phyloP scores from a whole-genome alignment of 1,140 invertebrate species.

The Megathymus violae region DNA sequence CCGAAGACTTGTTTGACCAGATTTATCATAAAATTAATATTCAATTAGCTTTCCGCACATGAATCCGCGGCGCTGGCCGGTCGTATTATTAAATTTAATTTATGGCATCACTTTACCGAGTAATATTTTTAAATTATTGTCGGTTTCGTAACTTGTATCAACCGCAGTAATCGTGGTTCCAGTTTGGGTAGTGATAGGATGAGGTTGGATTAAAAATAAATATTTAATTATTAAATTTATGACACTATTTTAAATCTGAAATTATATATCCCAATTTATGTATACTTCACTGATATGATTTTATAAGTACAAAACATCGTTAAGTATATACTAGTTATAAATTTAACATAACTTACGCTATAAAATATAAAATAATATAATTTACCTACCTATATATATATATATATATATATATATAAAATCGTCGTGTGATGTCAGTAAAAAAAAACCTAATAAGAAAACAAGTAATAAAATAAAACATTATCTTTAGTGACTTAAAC shows the following conservation, averaged over 20 bases:
- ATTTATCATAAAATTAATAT: constrained; percentile 83
- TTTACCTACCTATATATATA: too few species aligned
- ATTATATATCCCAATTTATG: background rate
- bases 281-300: too few species aligned
- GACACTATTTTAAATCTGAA: background rate
- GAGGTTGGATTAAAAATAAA: constrained; percentile 11
- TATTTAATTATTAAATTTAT: constrained; percentile 6
- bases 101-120: constrained; percentile 78
- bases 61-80: constrained; percentile 67
- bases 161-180: constrained; percentile 58
- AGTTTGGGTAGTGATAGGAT: constrained; percentile 9
- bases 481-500: too few species aligned
- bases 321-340: too few species aligned
- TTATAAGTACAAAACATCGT: too few species aligned
- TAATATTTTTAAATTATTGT: constrained; percentile 79
- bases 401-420: too few species aligned
- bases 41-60: constrained; percentile 83
- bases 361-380: too few species aligned
- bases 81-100: constrained; percentile 82
- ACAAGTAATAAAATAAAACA: too few species aligned
- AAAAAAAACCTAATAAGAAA: too few species aligned
- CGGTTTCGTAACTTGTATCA: constrained; percentile 60
- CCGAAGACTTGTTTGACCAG: constrained; percentile 66
- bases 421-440: too few species aligned
- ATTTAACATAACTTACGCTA: too few species aligned